Evolutionary conservation across 2,888 invertebrate species (phyloP).

Genomic region (Pollenia angustigena): DNA sequence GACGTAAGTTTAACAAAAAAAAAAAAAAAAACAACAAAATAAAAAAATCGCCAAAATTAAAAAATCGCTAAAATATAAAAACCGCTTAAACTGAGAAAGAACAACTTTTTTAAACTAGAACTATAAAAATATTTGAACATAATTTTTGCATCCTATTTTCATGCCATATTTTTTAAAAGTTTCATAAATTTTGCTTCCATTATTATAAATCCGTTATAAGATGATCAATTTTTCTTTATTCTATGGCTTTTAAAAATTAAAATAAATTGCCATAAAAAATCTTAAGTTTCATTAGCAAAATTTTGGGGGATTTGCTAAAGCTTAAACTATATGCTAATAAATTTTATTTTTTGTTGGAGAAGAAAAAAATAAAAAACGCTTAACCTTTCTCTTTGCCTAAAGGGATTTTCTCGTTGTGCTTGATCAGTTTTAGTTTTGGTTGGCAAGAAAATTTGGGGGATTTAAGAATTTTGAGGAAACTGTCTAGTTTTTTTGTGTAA

Average conservation of each 20-base stretch:
- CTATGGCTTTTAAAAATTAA: not conserved
- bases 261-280: constrained; percentile 41
- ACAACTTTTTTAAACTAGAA: not conserved
- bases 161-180: not conserved
- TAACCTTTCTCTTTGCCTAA: constrained; percentile 69
- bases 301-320: constrained; percentile 20
- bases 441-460: constrained; percentile 19
- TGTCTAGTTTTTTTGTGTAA: not conserved
- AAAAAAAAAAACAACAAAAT: too few relatives aligned
- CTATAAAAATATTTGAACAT: not conserved
- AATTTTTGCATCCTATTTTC: not conserved
- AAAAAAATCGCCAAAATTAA: too few relatives aligned
- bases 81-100: too few relatives aligned
- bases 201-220: not conserved
- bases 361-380: not conserved
- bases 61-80: too few relatives aligned
- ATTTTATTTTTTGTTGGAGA: not conserved
- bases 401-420: constrained; percentile 61
- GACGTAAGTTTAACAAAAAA: too few relatives aligned
- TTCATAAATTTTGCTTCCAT: not conserved
- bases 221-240: constrained; percentile 41
- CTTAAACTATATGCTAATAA: constrained; percentile 11
- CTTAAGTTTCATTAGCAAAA: constrained; percentile 43
- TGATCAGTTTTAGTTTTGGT: constrained; percentile 19
- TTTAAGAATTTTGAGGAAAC: constrained; percentile 35